These are phyloP conservation scores for Lynx canadensis DNA, from an alignment of 2,113 vertebrate species.

Conservation along the genomic window DNA sequence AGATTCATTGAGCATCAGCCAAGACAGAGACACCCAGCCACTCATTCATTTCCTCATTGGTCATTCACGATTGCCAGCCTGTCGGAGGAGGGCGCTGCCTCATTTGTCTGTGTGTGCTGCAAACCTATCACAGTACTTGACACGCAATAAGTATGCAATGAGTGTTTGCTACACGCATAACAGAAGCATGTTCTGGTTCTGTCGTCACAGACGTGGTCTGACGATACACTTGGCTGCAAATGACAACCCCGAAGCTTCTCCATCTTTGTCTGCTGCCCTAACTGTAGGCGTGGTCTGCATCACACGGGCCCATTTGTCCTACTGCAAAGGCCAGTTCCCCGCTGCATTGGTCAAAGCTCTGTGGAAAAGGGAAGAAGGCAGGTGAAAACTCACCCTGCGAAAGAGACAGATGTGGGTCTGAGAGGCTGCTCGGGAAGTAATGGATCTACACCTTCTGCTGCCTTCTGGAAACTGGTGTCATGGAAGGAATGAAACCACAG, in stretches of 20 bases:
- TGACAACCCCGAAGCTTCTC: background rate
- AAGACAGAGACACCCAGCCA: background rate
- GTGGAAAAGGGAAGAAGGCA: background rate
- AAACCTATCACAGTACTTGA: constrained; percentile 31
- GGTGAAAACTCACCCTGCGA: constrained; percentile 18
- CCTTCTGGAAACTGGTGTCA: constrained; percentile 58
- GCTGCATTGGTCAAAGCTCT: constrained; percentile 38
- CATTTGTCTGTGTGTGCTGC: background rate
- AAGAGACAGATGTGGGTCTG: constrained; percentile 33
- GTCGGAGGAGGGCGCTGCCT: background rate
- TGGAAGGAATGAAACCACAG: constrained; percentile 49
- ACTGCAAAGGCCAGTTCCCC: background rate
- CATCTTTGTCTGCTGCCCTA: constrained; percentile 43
- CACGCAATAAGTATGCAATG: background rate
- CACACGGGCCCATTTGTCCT: background rate
- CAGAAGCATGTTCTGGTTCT: background rate
- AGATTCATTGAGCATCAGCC: background rate
- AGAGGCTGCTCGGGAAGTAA: constrained; percentile 62
- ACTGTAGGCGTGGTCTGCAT: background rate
- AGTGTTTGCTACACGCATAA: background rate
- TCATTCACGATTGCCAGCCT: background rate
- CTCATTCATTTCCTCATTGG: background rate
- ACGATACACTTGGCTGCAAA: constrained; percentile 38
- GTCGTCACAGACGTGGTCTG: background rate
- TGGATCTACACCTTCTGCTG: constrained; percentile 66